A percentile compares a stretch with the other conserved stretches of the same genome.
Conservation (phyloP, 2,888 invertebrate species). For the Minunthozetes semirufus region DNA sequence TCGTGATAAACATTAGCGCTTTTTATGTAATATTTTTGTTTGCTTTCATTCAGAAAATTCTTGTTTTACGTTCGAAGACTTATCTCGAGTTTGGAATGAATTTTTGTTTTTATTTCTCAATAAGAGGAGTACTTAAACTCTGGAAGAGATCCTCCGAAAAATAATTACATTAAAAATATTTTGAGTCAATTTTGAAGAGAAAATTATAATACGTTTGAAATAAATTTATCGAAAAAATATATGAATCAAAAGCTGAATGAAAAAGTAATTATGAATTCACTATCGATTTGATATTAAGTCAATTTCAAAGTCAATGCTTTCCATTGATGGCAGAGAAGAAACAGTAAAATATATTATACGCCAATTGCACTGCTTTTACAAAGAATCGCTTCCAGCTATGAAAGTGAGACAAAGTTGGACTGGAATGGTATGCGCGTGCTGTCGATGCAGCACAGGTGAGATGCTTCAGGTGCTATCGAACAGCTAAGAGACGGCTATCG, state of each 20-base stretch:
- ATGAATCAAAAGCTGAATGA: slow-evolving; percentile 25
- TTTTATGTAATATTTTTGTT: background rate
- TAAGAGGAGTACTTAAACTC: slow-evolving; percentile 18
- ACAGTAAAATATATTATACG: background rate
- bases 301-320: slow-evolving; percentile 20
- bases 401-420: slow-evolving; percentile 28
- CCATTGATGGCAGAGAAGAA: slow-evolving; percentile 5
- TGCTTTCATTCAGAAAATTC: slow-evolving; percentile 14
- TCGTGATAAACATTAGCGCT: slow-evolving; percentile 27
- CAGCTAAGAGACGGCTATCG: background rate
- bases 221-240: background rate
- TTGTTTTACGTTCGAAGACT: slow-evolving; percentile 15
- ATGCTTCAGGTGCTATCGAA: slow-evolving; percentile 25
- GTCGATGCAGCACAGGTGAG: slow-evolving; percentile 25
- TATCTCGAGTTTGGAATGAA: background rate
- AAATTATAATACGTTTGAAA: slow-evolving; percentile 17
- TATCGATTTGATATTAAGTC: slow-evolving; percentile 17
- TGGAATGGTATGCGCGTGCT: slow-evolving; percentile 27
- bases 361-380: background rate
- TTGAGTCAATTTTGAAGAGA: background rate
- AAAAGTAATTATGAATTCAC: slow-evolving; percentile 15
- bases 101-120: slow-evolving; percentile 4
- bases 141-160: background rate
- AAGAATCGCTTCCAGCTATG: slow-evolving; percentile 1
- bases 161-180: background rate